Evolutionary conservation across 2,113 vertebrate genomes (phyloP), one percentile per base, ranked within the genome.

Genomic region (Oreocharis arfaki): DNA sequence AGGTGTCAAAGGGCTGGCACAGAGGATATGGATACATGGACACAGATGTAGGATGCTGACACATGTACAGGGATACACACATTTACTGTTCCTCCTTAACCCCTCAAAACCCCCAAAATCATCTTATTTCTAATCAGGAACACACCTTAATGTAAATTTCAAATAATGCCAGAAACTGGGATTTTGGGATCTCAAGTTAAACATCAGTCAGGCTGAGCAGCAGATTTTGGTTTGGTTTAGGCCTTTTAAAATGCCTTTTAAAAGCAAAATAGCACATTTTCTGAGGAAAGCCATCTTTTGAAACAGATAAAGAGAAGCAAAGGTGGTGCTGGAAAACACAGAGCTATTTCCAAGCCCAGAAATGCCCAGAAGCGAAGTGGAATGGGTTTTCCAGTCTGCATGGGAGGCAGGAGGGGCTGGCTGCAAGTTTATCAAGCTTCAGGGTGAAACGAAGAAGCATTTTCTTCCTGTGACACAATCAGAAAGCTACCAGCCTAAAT

Each of bases 121-220:
- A 17, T 5, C 18, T n/a, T 8, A 5, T 22, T 81, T 84, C 19
- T 27, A 41, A 50, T 1, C 6, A 68, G 11, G 41, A 81, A 39
- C 6, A 20, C 7, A 28, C 7, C 13, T 27, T 3, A 55, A 19
- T 20, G 21, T 6, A 37, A 56, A 28, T 16, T 23, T 13, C 3
- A 49, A 35, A 47, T 39, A 49, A 10, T 9, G 3, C 11, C 10
- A 13, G 13, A 26, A 57, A 41, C 26, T 13, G 14, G 4, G 35
- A 49, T 49, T 69, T 55, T 28, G 10, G 7, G 21, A 53, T 13
- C 22, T 63, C 7, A 37, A 52, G 13, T 9, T 19, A 42, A 59
- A 11, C 1, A 30, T 0, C 1, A 0, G 14, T 60, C 8, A 24
- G 16, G 57, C 2, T 3, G 9, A 60, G 33, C 9, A 39, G 19